Percentiles rank a stretch among this genome's conserved stretches.
phyloP scores from a whole-genome alignment of 30 jellyfish, hydroid and myxozoan genomes.

The Sanderia malayensis region DNA sequence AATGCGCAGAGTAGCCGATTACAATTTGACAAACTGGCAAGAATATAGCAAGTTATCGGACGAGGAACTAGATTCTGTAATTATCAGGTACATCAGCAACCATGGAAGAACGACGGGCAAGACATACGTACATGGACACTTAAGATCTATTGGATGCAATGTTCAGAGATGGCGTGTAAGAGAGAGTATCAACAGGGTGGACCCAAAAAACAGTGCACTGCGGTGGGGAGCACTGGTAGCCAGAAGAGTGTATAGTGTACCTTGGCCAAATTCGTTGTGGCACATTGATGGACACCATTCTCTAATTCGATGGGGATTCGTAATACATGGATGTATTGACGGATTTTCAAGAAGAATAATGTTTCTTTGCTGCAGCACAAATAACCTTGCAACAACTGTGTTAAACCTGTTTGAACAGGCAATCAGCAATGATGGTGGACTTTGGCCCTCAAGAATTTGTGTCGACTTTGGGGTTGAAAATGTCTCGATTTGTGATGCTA shows the following conservation, averaged over 20 bases:
- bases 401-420: constrained; percentile 19
- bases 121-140: constrained; percentile 22
- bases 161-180: constrained; percentile 42
- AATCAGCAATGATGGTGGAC: constrained; percentile 19
- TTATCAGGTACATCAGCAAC: constrained; percentile 1
- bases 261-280: constrained; percentile 49
- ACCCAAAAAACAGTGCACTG: too few species aligned
- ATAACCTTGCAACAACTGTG: constrained; percentile 30
- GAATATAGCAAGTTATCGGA: constrained; percentile 19
- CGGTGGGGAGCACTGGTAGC: constrained; percentile 38
- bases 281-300: constrained; percentile 12
- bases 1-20: constrained; percentile 26
- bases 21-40: constrained; percentile 5
- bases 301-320: constrained; percentile 17
- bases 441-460: constrained; percentile 35
- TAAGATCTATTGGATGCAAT: constrained; percentile 23
- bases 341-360: constrained; percentile 15
- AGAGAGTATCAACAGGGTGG: constrained; percentile 7
- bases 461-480: constrained; percentile 23
- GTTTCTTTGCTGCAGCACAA: constrained; percentile 22
- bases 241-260: constrained; percentile 29
- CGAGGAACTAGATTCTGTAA: constrained; percentile 17
- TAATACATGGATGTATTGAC: constrained; percentile 25
- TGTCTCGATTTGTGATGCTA: constrained; percentile 26
- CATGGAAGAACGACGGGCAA: constrained; percentile 42